Conservation (phyloP, 2,797 vertebrate genomes). For the Sylvilagus floridanus region DNA sequence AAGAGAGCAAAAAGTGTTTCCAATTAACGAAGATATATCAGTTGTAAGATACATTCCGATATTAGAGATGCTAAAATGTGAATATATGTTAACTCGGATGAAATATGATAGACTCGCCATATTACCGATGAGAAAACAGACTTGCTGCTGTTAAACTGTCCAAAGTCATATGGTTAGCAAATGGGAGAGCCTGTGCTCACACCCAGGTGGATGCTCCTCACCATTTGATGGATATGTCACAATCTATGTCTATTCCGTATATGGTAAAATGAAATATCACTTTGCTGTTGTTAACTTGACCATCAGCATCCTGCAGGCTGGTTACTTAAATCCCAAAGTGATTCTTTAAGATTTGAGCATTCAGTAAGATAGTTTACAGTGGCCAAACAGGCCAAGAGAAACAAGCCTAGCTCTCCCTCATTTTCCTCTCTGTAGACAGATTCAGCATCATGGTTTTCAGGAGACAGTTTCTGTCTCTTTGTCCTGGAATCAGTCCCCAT, state of each 20-base stretch:
- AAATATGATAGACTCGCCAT: background rate
- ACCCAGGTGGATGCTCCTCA: background rate
- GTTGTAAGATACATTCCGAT: background rate
- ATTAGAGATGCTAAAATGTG: conserved; percentile 28
- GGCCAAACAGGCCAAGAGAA: background rate
- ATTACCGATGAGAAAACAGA: conserved; percentile 5
- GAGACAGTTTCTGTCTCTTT: conserved; percentile 8
- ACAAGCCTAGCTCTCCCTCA: background rate
- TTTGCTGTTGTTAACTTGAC: background rate
- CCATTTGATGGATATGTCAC: background rate
- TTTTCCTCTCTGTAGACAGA: background rate
- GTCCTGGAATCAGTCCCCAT: conserved; percentile 19
- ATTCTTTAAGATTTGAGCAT: background rate
- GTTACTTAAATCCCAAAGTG: conserved; percentile 4
- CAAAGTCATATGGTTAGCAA: background rate
- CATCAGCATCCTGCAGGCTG: background rate
- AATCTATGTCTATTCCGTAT: background rate
- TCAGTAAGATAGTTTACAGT: background rate
- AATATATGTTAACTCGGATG: background rate
- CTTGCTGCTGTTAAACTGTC: background rate
- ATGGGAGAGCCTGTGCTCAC: background rate
- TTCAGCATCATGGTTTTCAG: background rate
- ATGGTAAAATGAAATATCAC: conserved; percentile 5
- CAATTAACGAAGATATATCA: background rate
- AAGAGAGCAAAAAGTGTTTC: conserved; percentile 39